phyloP scores from a whole-genome alignment of 1,140 invertebrate species.

The Marisa cornuarietis region DNA sequence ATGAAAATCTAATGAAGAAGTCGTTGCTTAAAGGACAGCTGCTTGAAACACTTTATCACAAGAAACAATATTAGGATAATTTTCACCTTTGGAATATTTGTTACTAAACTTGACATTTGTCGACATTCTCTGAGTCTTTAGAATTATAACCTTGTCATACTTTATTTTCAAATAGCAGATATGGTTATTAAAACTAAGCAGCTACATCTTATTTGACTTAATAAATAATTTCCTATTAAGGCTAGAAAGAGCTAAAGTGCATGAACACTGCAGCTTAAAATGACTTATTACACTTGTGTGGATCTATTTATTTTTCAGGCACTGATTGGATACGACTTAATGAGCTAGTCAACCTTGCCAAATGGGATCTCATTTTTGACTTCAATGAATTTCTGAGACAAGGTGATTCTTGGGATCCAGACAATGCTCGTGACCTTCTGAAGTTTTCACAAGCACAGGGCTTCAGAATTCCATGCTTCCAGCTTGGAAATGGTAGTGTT shows the following conservation, averaged over 20 bases:
- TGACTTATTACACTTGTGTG: background rate
- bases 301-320: slow-evolving; percentile 2
- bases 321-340: slow-evolving; percentile 15
- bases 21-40: too few species aligned
- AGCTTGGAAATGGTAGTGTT: slow-evolving; percentile 17
- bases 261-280: background rate
- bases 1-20: too few species aligned
- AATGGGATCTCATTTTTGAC: slow-evolving; percentile 25
- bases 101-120: too few species aligned
- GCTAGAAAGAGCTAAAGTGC: background rate
- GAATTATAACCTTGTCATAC: too few species aligned
- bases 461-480: slow-evolving; percentile 4
- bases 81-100: too few species aligned
- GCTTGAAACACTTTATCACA: too few species aligned
- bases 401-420: slow-evolving; percentile 10
- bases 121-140: too few species aligned
- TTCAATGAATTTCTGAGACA: slow-evolving; percentile 17
- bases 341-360: background rate
- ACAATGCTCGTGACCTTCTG: slow-evolving; percentile 15
- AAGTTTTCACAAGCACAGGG: slow-evolving; percentile 15
- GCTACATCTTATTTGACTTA: background rate
- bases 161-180: too few species aligned
- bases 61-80: too few species aligned
- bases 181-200: too few species aligned
- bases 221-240: too few species aligned